phyloP scores from a whole-genome alignment of 2,797 vertebrate species.

The Xyrichtys novacula region DNA sequence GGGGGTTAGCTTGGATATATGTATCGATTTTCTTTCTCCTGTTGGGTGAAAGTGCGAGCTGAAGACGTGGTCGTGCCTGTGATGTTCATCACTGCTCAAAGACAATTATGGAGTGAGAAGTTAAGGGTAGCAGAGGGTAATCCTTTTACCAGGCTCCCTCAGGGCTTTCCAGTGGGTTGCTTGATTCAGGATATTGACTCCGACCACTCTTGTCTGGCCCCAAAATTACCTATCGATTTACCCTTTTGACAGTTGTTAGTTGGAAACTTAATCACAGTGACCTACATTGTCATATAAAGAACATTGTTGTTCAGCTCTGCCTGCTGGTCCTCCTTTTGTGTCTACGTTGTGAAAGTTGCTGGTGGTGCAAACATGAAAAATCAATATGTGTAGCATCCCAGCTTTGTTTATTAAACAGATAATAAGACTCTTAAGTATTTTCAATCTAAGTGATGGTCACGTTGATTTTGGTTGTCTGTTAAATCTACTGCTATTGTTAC shows the following conservation, averaged over 20 bases:
- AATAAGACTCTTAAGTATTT: conserved; percentile 15
- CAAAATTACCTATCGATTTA: conserved; percentile 87
- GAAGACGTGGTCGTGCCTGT: conserved; percentile 66
- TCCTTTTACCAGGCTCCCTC: conserved; percentile 83
- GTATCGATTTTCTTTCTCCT: conserved; percentile 67
- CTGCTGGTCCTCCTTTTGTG: conserved; percentile 52
- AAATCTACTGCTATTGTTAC: too few species aligned
- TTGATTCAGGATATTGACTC: conserved; percentile 80
- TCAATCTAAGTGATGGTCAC: not conserved
- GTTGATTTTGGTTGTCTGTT: too few species aligned
- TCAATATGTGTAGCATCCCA: conserved; percentile 46
- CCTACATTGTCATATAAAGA: conserved; percentile 80
- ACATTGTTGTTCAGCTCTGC: conserved; percentile 64
- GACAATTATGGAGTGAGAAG: conserved; percentile 83
- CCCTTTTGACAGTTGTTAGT: conserved; percentile 84
- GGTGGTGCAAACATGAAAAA: conserved; percentile 50
- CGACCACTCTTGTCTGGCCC: conserved; percentile 77
- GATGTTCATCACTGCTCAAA: conserved; percentile 82
- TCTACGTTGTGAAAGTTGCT: conserved; percentile 47
- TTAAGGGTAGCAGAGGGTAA: conserved; percentile 80
- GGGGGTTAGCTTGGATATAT: conserved; percentile 33
- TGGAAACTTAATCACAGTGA: conserved; percentile 83
- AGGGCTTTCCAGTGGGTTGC: conserved; percentile 66
- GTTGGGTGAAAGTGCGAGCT: conserved; percentile 53
- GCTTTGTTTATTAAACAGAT: conserved; percentile 29